Evolutionary conservation across 2,113 vertebrate genomes (phyloP).

Genomic region (Pitta sordida): DNA sequence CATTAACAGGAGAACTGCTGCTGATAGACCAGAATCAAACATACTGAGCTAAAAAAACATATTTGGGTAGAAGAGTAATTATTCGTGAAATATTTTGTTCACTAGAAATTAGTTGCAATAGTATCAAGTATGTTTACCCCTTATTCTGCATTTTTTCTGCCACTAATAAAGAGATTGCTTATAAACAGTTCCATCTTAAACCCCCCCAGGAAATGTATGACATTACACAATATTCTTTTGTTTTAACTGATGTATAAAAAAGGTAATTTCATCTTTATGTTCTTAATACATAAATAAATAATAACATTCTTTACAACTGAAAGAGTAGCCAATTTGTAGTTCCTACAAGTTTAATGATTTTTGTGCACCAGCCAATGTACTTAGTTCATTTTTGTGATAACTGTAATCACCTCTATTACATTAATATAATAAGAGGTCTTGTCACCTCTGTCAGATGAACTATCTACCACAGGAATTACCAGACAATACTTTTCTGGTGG

Average conservation of each 20-base stretch:
- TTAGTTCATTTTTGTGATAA: neutral
- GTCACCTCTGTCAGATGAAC: neutral
- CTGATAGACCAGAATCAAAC: neutral
- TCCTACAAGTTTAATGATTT: neutral
- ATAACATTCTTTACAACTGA: neutral
- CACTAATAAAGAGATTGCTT: neutral
- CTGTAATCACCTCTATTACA: neutral
- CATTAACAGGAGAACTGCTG: neutral
- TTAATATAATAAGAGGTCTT: neutral
- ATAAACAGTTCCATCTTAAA: neutral
- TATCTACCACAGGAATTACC: neutral
- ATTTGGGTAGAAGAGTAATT: neutral
- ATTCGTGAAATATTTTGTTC: neutral
- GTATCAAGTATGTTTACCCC: neutral
- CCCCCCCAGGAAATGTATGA: neutral
- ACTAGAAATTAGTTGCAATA: neutral
- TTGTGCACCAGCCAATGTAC: neutral
- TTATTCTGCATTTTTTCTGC: neutral
- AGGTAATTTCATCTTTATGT: neutral
- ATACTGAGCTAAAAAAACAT: neutral
- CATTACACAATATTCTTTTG: neutral
- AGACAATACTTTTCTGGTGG: neutral
- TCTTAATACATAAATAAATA: neutral
- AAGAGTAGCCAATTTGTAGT: neutral
- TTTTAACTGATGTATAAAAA: neutral